phyloP scores from a whole-genome alignment of 2,888 invertebrate species.

The Brachyopa scutellaris region DNA sequence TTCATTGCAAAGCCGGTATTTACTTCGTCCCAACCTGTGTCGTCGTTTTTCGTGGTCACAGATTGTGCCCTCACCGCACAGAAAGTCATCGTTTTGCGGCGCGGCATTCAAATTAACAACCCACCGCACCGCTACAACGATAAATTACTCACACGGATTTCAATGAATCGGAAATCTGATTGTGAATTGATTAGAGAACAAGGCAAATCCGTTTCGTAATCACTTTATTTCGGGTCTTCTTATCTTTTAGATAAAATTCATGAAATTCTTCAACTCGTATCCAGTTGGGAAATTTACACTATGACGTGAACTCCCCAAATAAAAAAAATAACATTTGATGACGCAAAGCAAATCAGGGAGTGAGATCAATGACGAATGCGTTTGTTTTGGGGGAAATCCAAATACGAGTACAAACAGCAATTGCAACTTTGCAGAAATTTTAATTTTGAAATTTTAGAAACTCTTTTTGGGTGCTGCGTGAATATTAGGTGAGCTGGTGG shows the following conservation, averaged over 20 bases:
- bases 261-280: not conserved
- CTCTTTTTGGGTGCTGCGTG: not conserved
- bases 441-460: constrained; percentile 16
- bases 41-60: not conserved
- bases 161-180: constrained; percentile 6
- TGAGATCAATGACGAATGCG: constrained; percentile 12
- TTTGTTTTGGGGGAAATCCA: constrained; percentile 9
- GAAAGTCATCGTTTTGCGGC: not conserved
- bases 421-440: not conserved
- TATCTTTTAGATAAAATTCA: constrained; percentile 19
- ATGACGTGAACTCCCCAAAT: constrained; percentile 8
- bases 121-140: too few species aligned
- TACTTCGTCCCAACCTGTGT: too few species aligned
- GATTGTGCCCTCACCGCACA: not conserved
- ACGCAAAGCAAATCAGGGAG: constrained; percentile 28
- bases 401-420: not conserved
- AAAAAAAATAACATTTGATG: constrained; percentile 12
- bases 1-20: constrained; percentile 32
- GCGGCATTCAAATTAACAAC: constrained; percentile 9
- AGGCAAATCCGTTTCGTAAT: constrained; percentile 4
- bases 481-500: not conserved
- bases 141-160: constrained; percentile 15
- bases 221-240: not conserved
- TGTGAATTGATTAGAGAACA: not conserved
- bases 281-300: constrained; percentile 1